Base-by-base conservation (phyloP, 2,888 invertebrate genomes). In the Mellilla xanthometata region DNA sequence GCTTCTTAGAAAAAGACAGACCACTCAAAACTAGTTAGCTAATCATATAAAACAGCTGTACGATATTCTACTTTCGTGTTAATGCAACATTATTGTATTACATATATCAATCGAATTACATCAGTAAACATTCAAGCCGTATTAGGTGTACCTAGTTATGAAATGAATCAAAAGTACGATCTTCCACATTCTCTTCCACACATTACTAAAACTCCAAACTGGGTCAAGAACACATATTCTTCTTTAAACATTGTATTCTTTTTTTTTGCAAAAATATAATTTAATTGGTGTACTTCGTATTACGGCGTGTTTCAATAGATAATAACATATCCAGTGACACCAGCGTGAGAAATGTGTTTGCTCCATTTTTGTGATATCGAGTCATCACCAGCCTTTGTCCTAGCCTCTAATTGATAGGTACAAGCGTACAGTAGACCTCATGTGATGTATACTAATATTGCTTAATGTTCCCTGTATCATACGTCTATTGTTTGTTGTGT, bases 381-480 rank as follows among this genome's bases (percentile, higher is more conserved):
- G 52, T 58, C 58, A 47, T 57, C 53, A 55, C 54, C 50, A 45
- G 44, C 46, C 57, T 57, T 64, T 60, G 54, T 65, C 60, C 58
- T 67, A 65, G 67, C 65, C 46, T 57, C 52, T 75, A 77, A 76
- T 76, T 75, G 65, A 70, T 74, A 65, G 71, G 60, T 72, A 60
- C 39, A 58, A 56, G 63, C 62, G 4, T 22, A 19, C 26, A 7
- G 19, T n/a, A 24, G 46, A n/a, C n/a, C 58, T 52, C 59, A 56
- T 68, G 57, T 62, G 62, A 56, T 68, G 57, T 62, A 61, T 60
- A 54, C 52, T 58, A 56, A 53, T 61, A 62, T 81, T 80, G 68
- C 78, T 63, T 68, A 72, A 77, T 56, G 54, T 65, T 56, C 56
- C 52, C 44, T 67, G 56, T 60, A 56, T 59, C 53, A 27, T 28